Percentiles rank a stretch among this genome's conserved stretches.
These are phyloP conservation scores for Bibio marci DNA, from an alignment of 2,888 invertebrate genomes.

Conservation along the genomic window DNA sequence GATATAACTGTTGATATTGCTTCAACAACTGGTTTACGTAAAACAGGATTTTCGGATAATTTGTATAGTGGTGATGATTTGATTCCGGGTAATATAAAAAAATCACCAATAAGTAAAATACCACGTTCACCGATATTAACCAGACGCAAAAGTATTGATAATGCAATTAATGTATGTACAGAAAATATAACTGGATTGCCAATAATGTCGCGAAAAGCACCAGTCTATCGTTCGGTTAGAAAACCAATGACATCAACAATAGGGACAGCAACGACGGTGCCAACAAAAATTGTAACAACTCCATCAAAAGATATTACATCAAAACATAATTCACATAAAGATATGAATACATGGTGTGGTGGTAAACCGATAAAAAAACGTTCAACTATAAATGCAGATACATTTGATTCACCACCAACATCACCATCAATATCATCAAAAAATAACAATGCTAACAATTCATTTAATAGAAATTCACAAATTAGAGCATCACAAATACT, in stretches of 20 bases:
- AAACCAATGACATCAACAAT: constrained; percentile 28
- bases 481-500: constrained; percentile 23
- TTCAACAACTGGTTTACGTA: constrained; percentile 49
- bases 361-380: constrained; percentile 25
- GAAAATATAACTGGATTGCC: constrained; percentile 15
- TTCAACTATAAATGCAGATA: constrained; percentile 41
- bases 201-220: constrained; percentile 24
- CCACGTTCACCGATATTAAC: constrained; percentile 24
- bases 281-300: constrained; percentile 3
- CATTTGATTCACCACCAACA: constrained; percentile 32
- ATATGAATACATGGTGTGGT: constrained; percentile 61
- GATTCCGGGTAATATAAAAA: constrained; percentile 23
- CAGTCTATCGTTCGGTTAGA: constrained; percentile 27
- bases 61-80: constrained; percentile 37
- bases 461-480: constrained; percentile 35
- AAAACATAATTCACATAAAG: constrained; percentile 30
- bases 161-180: constrained; percentile 15
- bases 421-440: constrained; percentile 10
- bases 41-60: constrained; percentile 48
- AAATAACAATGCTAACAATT: constrained; percentile 18
- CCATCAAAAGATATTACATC: constrained; percentile 20
- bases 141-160: constrained; percentile 25
- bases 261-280: constrained; percentile 30
- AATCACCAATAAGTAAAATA: constrained; percentile 33
- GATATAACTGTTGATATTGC: constrained; percentile 42